Evolutionary conservation across 2,888 invertebrate species (phyloP), one percentile per base, ranked within the genome.

Genomic region (Troilus luridus): DNA sequence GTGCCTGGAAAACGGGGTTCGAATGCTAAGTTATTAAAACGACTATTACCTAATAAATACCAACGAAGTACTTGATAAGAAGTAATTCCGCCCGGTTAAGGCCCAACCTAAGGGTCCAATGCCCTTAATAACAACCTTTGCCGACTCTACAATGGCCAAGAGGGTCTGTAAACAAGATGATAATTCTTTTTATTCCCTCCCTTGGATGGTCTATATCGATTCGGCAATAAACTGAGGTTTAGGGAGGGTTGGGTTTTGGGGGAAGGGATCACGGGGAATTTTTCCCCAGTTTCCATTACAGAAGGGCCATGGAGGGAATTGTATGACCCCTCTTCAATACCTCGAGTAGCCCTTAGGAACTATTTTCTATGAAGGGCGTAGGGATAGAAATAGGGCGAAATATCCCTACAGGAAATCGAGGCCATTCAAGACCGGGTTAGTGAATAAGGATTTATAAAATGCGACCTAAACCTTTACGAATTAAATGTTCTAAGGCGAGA

Each of bases 141-240:
- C 54, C 56, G 56, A 81, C 81, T 81, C 21, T 58, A 56, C n/a
- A 85, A 85, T 21, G 85, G 85, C 56, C 56, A 12, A 58, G 56
- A n/a, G 85, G 56, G 56, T 56, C 85, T 58, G 85, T 85, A 85
- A 85, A 85, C 85, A 85, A 85, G 85, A 85, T 85, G 85, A 85
- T 85, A 85, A 85, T 85, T 85, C 85, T 85, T 85, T 85, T 85
- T 85, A 85, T 85, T 85, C 56, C 56, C 85, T 58, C 85, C 56
- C 56, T 85, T 58, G 54, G 85, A 85, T 85, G 56, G 21, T 85
- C 85, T n/a, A 56, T 85, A 85, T 85, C 85, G 85, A 85, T 85
- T 85, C 85, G n/a, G 56, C 85, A 58, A 85, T 85, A 85, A 85
- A 85, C 85, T 85, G 85, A 85, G 85, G 85, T 85, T 85, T 85